phyloP scores from a whole-genome alignment of 2,113 vertebrate genomes.

The Zapus hudsonius region DNA sequence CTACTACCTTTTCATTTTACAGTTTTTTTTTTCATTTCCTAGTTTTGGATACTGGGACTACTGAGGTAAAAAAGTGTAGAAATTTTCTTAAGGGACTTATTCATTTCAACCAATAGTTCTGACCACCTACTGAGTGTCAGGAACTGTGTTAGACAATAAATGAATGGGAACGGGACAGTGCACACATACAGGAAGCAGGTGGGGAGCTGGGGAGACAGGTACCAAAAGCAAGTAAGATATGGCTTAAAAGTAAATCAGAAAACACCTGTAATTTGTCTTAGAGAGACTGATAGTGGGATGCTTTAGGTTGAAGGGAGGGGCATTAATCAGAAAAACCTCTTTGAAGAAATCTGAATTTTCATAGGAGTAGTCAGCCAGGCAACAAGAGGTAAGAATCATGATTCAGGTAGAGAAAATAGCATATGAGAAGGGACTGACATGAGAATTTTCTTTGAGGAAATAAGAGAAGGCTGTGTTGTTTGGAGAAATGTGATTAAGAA shows the following conservation, averaged over 20 bases:
- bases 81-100: neutral
- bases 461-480: neutral
- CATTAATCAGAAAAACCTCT: neutral
- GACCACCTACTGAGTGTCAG: neutral
- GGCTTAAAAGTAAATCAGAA: neutral
- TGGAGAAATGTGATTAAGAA: neutral
- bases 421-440: fast-evolving
- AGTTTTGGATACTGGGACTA: neutral
- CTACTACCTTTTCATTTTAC: neutral
- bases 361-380: no score
- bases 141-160: neutral
- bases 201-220: neutral
- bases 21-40: no score
- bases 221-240: neutral
- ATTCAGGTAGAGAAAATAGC: neutral
- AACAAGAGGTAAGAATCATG: fast-evolving
- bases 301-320: neutral
- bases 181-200: neutral
- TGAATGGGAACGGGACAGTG: neutral
- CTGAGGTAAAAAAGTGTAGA: neutral
- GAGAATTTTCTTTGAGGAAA: neutral
- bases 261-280: neutral
- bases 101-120: neutral
- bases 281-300: neutral
- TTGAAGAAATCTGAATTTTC: neutral